Base-by-base conservation (phyloP, 2,797 vertebrate species). In the Pagetopsis macropterus region DNA sequence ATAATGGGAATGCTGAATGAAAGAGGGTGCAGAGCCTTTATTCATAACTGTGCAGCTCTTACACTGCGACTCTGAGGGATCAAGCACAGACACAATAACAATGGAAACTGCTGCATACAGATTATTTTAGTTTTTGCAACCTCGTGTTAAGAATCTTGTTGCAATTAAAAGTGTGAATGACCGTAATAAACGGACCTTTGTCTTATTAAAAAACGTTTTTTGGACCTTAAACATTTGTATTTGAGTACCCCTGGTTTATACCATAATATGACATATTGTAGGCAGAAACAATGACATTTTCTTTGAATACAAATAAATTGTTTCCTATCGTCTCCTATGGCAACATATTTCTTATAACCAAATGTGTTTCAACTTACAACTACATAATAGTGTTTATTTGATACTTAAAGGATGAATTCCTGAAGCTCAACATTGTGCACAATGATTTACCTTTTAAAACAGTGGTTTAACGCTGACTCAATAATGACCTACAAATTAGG, bases 401-500 rank as follows among this genome's bases (percentile, higher is more conserved):
- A 27, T 27, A 4, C 27, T 27, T 17, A 33, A 54, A 31, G 13
- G n/a, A n/a, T 64, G 8, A 13, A 49, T 56, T 69, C 17, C 59
- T 49, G 3, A 40, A 66, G 10, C 21, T 52, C 9, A 33, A 46
- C 15, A 63, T 48, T n/a, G 16, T 50, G 51, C 19, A 27, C 31
- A 56, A 48, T 46, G 23, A 27, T 12, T 14, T 45, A 51, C 7
- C 9, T 58, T 51, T 59, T 54, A 14, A 33, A 57, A 31, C 51
- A 59, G 3, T 27, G 37, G n/a, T 41, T 59, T 27, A 14, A 48
- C 48, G 31, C 37, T 1, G 21, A 33, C 7, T 33, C 44, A 51
- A 58, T 48, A 54, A 69, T 63, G 55, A 37, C n/a, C 68, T 27
- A n/a, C 8, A 19, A 43, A 46, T 68, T 19, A 37, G 31, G 51